Base-by-base conservation (phyloP, 2,113 vertebrate genomes). In the Pseudorhombus dupliciocellatus region DNA sequence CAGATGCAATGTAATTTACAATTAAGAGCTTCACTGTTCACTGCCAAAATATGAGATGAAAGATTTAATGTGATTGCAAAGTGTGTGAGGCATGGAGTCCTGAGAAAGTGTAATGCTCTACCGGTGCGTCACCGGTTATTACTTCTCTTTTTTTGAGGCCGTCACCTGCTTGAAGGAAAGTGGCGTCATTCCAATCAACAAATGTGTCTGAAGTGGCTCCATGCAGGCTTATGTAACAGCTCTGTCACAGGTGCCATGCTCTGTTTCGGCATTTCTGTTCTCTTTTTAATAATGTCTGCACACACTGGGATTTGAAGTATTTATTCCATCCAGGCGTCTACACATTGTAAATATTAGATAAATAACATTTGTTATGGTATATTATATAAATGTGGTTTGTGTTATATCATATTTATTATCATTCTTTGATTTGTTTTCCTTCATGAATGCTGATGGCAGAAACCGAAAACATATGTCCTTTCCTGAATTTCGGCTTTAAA, bases 1-100 rank as follows among this genome's bases (percentile, higher is more conserved):
- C 79, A 88, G 87, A 79, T 90, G 86, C 81, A 61, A 51, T 51
- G 70, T 78, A 85, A 90, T 88, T 79, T 76, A 89, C 81, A 88
- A 88, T 90, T 87, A 90, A 72, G 72, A 72, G 75, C 72, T 21
- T 65, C 73, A 26, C 22, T 30, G 69, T 73, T 66, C 54, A 15
- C 21, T 83, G 90, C 84, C 85, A 87, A 81, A 84, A 82, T 77
- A 61, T 70, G 77, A 79, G 84, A 87, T 86, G 79, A 82, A 52
- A 70, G 75, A 77, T 71, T 87, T 79, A 81, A 84, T 88, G 73
- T 70, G 69, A 77, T 57, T 77, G 71, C 40, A 44, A 14, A 50
- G 64, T 50, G 60, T 52, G 66, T 53, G 77, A 77, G 69, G 22
- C 48, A 21, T 3, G n/a, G 65, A 60, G 71, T 83, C 72, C 73